Evolutionary conservation across 1,140 invertebrate species (phyloP).

Genomic region (Archivesica marissinica): DNA sequence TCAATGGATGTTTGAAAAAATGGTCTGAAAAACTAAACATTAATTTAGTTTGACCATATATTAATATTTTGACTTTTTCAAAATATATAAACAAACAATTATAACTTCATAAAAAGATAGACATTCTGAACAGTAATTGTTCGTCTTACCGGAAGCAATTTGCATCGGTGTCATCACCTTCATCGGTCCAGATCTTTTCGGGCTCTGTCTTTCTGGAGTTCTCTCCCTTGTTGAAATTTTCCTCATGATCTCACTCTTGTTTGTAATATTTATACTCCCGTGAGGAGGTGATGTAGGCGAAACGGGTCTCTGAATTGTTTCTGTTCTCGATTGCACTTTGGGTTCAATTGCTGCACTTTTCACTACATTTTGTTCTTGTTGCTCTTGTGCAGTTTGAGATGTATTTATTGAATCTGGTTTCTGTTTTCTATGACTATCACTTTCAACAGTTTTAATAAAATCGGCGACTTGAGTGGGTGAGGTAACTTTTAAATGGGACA

Average conservation of each 20-base stretch:
- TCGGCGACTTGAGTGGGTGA: constrained; percentile 55
- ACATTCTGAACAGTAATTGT: no score
- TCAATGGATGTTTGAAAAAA: no score
- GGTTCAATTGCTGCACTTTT: constrained; percentile 18
- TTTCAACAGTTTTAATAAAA: constrained; percentile 61
- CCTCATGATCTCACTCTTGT: constrained; percentile 52
- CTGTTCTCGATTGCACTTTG: constrained; percentile 19
- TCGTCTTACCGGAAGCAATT: neutral
- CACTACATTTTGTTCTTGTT: neutral
- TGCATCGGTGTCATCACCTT: constrained; percentile 36
- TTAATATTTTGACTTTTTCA: no score
- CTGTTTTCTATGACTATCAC: constrained; percentile 3
- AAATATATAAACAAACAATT: no score
- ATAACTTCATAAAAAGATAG: no score
- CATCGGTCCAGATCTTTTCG: constrained; percentile 47
- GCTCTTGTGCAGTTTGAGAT: neutral
- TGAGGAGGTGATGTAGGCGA: neutral
- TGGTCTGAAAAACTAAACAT: no score
- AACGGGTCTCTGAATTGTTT: constrained; percentile 22
- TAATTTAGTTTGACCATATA: no score
- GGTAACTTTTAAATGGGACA: constrained; percentile 57
- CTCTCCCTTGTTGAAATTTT: constrained; percentile 54
- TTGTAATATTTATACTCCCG: constrained; percentile 50
- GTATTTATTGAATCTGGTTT: neutral
- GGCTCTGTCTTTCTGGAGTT: constrained; percentile 54